Base-by-base conservation (phyloP, 2,797 vertebrate species). In the Chrosomus eos region DNA sequence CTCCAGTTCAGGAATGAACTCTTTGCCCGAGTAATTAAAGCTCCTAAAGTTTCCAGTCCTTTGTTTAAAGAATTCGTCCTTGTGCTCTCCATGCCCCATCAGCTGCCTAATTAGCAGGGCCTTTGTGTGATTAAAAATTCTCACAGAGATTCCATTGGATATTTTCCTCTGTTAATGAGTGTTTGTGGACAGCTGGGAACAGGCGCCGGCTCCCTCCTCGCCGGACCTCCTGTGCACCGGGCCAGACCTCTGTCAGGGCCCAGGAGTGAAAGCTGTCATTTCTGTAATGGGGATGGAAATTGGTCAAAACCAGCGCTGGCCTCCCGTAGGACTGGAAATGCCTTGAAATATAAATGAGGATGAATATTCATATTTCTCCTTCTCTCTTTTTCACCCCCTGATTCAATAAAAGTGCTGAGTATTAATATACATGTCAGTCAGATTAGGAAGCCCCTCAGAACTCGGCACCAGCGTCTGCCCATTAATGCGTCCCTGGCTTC, bases 41-140 rank as follows among this genome's bases (percentile, higher is more conserved):
- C 97, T 96, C 97, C 97, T 97, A 98, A 99, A 99, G 98, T 99
- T 99, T 98, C 96, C 96, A 96, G 97, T 98, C 97, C 98, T 99
- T 98, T 98, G 97, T 99, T 99, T 98, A 98, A 98, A 99, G 97
- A 97, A 97, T 98, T 99, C 92, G 98, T 99, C 98, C 98, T 99
- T 99, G 98, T 97, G 97, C 98, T 97, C 97, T 98, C 97, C 96
- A 97, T 97, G 98, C 97, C 97, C 98, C 98, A 98, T 98, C 98
- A 97, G 97, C 96, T 97, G 97, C 97, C 98, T 99, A 99, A 99
- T 99, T 99, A 99, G 98, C 97, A 97, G 96, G 96, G 96, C 94
- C 94, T 97, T 96, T 94, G 96, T 95, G 92, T 96, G 98, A 99
- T 99, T 98, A 99, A 98, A 98, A 98, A 99, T 99, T 98, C 98